Conservation (phyloP, 2,113 vertebrate genomes). For the Psilopogon haemacephalus region DNA sequence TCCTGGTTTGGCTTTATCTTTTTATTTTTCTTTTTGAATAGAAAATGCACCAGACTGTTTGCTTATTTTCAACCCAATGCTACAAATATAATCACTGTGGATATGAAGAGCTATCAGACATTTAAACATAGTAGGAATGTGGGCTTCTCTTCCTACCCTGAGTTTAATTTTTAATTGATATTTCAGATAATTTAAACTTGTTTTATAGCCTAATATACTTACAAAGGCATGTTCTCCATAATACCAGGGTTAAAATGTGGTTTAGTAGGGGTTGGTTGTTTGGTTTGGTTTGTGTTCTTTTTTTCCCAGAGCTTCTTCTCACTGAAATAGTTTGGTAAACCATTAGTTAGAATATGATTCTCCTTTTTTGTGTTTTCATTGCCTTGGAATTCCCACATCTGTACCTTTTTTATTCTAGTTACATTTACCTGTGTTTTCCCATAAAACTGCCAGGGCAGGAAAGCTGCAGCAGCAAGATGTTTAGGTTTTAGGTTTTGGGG, state of each 20-base stretch:
- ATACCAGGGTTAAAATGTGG: background rate
- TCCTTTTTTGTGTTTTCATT: background rate
- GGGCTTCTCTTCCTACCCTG: background rate
- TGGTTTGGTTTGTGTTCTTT: background rate
- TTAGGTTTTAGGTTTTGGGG: background rate
- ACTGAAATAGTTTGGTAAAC: background rate
- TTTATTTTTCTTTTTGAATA: constrained; percentile 11
- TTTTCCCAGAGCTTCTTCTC: background rate
- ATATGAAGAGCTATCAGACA: background rate
- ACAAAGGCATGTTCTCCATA: background rate
- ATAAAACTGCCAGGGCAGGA: background rate
- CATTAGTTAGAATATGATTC: background rate
- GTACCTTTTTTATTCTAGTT: background rate
- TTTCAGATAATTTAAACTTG: background rate
- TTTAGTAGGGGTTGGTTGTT: background rate
- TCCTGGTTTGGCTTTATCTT: background rate
- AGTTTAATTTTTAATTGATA: background rate
- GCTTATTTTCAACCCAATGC: constrained; percentile 8
- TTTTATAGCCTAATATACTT: background rate
- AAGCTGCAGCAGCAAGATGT: background rate
- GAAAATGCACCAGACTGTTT: constrained; percentile 7
- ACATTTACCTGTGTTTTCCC: background rate
- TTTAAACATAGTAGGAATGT: background rate
- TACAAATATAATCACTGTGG: background rate
- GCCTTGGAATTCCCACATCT: background rate